A percentile compares a stretch with the other conserved stretches of the same genome.
phyloP scores from a whole-genome alignment of 1,140 invertebrate genomes.

The Brachionus plicatilis region DNA sequence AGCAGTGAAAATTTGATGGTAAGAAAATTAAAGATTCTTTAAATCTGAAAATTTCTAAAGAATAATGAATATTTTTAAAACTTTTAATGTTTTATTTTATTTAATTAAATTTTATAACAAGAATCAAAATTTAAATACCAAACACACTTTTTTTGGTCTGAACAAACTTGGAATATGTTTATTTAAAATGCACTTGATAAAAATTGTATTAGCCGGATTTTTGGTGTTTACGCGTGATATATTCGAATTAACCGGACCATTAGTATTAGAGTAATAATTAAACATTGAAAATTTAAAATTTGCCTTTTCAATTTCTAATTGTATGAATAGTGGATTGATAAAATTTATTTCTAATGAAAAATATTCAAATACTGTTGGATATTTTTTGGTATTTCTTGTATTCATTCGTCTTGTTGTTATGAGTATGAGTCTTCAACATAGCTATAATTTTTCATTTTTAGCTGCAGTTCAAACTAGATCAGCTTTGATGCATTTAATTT shows the following conservation, averaged over 20 bases:
- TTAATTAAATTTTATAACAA: no score
- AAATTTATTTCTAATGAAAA: background rate
- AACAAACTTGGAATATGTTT: no score
- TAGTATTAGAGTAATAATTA: background rate
- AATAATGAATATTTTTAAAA: no score
- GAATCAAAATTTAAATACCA: no score
- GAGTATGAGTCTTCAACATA: constrained; percentile 69
- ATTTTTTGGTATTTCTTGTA: constrained; percentile 69
- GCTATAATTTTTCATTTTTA: constrained; percentile 57
- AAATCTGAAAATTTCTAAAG: no score
- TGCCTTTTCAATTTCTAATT: background rate
- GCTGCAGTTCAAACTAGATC: constrained; percentile 84
- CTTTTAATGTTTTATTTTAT: no score
- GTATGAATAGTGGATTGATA: background rate
- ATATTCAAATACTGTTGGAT: constrained; percentile 67
- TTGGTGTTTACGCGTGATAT: no score
- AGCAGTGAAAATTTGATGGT: background rate
- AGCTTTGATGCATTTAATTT: constrained; percentile 83
- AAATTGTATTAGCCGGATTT: no score
- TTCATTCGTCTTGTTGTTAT: constrained; percentile 75
- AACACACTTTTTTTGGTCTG: no score
- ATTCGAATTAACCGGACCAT: background rate
- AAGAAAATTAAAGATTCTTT: background rate
- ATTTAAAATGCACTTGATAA: no score
- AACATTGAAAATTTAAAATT: background rate